These are phyloP conservation scores for Scatophagus argus DNA, from an alignment of 2,113 vertebrate species.

Conservation along the genomic window DNA sequence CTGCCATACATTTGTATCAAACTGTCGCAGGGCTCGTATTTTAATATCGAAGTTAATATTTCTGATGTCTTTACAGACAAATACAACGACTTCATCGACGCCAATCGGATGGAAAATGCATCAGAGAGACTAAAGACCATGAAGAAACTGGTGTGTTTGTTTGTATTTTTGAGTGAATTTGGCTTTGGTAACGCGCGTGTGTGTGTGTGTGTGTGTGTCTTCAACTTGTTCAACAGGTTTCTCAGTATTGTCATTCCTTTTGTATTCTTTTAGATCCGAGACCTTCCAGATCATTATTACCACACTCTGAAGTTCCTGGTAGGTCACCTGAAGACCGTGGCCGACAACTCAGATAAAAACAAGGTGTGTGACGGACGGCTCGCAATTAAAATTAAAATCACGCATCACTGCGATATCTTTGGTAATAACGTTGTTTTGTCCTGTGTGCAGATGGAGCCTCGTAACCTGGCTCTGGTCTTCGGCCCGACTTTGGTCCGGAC, in stretches of 20 bases:
- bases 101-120: slow-evolving; percentile 92
- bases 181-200: neutral
- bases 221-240: slow-evolving; percentile 40
- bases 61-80: slow-evolving; percentile 84
- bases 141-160: slow-evolving; percentile 89
- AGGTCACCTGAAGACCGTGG: slow-evolving; percentile 93
- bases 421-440: neutral
- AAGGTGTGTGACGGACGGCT: slow-evolving; percentile 83
- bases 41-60: neutral
- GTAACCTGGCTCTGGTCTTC: slow-evolving; percentile 96
- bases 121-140: slow-evolving; percentile 93
- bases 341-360: slow-evolving; percentile 95
- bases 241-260: neutral
- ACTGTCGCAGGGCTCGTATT: neutral
- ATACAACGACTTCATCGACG: slow-evolving; percentile 97
- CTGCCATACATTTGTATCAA: neutral
- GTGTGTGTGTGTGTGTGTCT: neutral
- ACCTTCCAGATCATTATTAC: slow-evolving; percentile 94
- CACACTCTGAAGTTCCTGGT: slow-evolving; percentile 96
- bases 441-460: slow-evolving; percentile 92
- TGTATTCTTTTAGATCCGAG: slow-evolving; percentile 86
- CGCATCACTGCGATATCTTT: fast-evolving
- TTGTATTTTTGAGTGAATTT: neutral
- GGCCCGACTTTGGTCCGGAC: slow-evolving; percentile 95
- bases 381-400: neutral